phyloP scores from a whole-genome alignment of 1,140 invertebrate species.

The Ephestia elutella region DNA sequence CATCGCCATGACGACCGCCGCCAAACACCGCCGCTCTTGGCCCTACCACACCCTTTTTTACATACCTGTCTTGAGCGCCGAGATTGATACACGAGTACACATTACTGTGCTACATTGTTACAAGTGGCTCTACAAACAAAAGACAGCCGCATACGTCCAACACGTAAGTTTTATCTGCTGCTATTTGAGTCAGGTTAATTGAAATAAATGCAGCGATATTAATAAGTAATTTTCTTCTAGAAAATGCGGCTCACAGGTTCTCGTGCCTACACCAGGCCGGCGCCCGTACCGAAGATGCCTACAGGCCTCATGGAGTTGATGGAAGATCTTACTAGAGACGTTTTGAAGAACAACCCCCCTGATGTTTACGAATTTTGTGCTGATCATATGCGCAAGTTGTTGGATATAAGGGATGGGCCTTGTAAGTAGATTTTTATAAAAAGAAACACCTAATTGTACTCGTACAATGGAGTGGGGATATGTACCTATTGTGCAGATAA shows the following conservation, averaged over 20 bases:
- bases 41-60: constrained; percentile 18
- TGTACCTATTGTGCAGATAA: too few species aligned
- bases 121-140: background rate
- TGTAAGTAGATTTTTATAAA: constrained; percentile 25
- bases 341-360: constrained; percentile 67
- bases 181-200: too few species aligned
- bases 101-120: background rate
- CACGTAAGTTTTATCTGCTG: background rate
- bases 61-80: background rate
- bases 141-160: background rate
- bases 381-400: constrained; percentile 65
- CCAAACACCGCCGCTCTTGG: constrained; percentile 23
- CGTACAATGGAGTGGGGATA: too few species aligned
- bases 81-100: background rate
- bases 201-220: too few species aligned
- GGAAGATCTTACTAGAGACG: constrained; percentile 72
- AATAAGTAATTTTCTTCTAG: background rate
- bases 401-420: constrained; percentile 41
- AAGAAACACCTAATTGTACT: too few species aligned
- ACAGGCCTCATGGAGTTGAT: constrained; percentile 70
- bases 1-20: constrained; percentile 33
- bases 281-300: constrained; percentile 67
- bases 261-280: constrained; percentile 30
- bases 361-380: constrained; percentile 70
- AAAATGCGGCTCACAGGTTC: constrained; percentile 35